Percentiles rank a stretch among this genome's conserved stretches.
Conservation (phyloP, 1,140 invertebrate species). For the Forficula auricularia region DNA sequence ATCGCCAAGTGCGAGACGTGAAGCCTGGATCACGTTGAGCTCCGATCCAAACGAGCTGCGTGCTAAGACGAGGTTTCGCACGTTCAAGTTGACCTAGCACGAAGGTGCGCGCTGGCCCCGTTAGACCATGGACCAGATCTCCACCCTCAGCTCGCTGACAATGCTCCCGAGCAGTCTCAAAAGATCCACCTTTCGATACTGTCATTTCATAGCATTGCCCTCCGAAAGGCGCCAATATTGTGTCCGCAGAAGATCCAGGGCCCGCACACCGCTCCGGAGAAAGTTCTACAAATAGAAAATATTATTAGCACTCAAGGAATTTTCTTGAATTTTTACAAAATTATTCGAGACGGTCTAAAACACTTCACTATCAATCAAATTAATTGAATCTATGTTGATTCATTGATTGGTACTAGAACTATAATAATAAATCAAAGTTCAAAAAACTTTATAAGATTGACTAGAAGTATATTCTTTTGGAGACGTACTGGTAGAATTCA, state of each 20-base stretch:
- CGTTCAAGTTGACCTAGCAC: slow-evolving; percentile 63
- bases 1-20: slow-evolving; percentile 68
- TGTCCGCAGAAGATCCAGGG: slow-evolving; percentile 45
- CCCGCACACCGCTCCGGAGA: slow-evolving; percentile 60
- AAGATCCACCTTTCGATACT: slow-evolving; percentile 58
- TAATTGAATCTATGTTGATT: too few relatives aligned
- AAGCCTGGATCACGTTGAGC: slow-evolving; percentile 70
- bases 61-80: slow-evolving; percentile 56
- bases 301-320: too few relatives aligned
- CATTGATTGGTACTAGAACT: too few relatives aligned
- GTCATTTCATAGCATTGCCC: slow-evolving; percentile 79
- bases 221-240: slow-evolving; percentile 59
- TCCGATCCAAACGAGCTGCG: slow-evolving; percentile 78
- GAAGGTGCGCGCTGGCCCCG: slow-evolving; percentile 49
- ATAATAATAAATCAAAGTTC: too few relatives aligned
- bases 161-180: slow-evolving; percentile 53
- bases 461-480: too few relatives aligned
- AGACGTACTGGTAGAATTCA: too few relatives aligned
- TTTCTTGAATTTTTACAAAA: too few relatives aligned
- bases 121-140: slow-evolving; percentile 59
- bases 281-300: slow-evolving; percentile 41
- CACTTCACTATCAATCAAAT: too few relatives aligned
- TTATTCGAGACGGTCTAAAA: too few relatives aligned
- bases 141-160: slow-evolving; percentile 52
- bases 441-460: too few relatives aligned